Evolutionary conservation across 2,888 invertebrate genomes (phyloP).

Genomic region (Flexamia atlantica): DNA sequence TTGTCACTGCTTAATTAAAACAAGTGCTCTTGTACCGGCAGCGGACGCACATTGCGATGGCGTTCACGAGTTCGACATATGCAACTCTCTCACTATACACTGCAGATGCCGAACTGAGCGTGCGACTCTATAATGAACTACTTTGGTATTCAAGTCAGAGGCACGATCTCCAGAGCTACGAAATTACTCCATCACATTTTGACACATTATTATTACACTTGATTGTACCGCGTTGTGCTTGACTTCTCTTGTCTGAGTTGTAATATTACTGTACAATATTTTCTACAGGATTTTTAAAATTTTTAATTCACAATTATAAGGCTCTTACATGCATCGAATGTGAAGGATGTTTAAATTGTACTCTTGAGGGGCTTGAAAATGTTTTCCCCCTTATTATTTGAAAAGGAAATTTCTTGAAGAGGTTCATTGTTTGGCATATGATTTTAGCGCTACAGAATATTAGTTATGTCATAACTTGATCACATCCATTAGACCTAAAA

Average conservation of each 20-base stretch:
- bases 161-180: neutral
- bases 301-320: too few species aligned
- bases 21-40: neutral
- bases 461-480: too few species aligned
- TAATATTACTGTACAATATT: neutral
- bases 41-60: neutral
- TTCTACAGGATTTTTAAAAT: too few species aligned
- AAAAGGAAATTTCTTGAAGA: too few species aligned
- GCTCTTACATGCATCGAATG: too few species aligned
- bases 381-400: too few species aligned
- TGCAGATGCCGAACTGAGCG: neutral
- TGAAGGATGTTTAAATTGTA: too few species aligned
- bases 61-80: neutral
- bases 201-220: conserved; percentile 18
- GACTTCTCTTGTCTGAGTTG: neutral
- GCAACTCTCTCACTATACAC: neutral
- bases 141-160: conserved; percentile 15
- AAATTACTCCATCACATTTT: conserved; percentile 43
- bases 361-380: too few species aligned
- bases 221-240: neutral
- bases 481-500: too few species aligned
- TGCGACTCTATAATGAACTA: conserved; percentile 35
- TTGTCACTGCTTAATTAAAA: neutral
- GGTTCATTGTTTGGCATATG: too few species aligned
- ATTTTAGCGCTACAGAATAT: too few species aligned